A percentile compares a stretch with the other conserved stretches of the same genome.
Conservation (phyloP, 2,113 vertebrate genomes). For the Tauraco erythrolophus region DNA sequence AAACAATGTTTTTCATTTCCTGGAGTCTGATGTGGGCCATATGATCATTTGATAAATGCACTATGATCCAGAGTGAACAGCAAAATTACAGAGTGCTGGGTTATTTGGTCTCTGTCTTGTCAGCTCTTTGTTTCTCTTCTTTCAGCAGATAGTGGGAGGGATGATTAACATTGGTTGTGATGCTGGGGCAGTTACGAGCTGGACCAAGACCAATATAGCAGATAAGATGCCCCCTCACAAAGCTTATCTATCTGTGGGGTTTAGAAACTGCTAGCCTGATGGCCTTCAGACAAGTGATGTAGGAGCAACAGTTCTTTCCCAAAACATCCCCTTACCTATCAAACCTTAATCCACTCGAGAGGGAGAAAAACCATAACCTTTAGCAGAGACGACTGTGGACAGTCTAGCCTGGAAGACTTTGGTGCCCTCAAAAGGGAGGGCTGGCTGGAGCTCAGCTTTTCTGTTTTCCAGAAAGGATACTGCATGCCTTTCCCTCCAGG, state of each 20-base stretch:
- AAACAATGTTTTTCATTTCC: neutral
- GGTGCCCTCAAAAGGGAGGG: neutral
- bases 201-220: neutral
- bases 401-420: neutral
- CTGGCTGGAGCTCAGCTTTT: neutral
- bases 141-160: neutral
- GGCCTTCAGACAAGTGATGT: neutral
- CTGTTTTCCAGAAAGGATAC: neutral
- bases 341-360: neutral
- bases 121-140: neutral
- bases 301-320: neutral
- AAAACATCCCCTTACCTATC: neutral
- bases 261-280: neutral
- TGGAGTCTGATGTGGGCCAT: neutral
- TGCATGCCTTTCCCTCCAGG: neutral
- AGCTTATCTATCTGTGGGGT: neutral
- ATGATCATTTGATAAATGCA: neutral
- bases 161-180: neutral
- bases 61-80: neutral
- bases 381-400: neutral
- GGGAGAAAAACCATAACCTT: neutral
- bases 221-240: neutral
- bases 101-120: conserved; percentile 1
- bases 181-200: neutral
- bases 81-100: neutral